These are phyloP conservation scores for Philantomba maxwellii DNA, from an alignment of 2,113 vertebrate genomes.

Conservation along the genomic window DNA sequence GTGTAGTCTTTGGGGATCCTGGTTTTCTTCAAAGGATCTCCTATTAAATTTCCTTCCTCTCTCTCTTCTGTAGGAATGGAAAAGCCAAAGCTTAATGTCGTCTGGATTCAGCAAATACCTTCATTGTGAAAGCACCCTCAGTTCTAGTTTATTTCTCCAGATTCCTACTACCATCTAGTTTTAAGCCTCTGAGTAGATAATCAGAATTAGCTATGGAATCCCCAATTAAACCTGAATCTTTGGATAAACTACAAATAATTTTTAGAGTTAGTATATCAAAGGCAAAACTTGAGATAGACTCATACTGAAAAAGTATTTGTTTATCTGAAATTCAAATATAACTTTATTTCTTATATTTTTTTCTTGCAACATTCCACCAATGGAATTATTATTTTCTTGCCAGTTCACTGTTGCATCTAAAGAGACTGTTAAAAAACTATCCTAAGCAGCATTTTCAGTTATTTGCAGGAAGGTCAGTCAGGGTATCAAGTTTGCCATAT, in stretches of 20 bases:
- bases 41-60: neutral
- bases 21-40: neutral
- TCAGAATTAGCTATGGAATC: neutral
- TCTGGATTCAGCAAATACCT: slow-evolving; percentile 3
- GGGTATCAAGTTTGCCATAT: neutral
- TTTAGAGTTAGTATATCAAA: neutral
- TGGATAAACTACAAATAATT: neutral
- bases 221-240: neutral
- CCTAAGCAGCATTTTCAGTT: neutral
- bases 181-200: neutral
- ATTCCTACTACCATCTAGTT: neutral
- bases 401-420: neutral
- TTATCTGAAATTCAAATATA: slow-evolving; percentile 44
- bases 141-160: neutral
- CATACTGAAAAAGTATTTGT: neutral
- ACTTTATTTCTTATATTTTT: neutral
- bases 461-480: neutral
- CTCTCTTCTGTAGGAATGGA: neutral
- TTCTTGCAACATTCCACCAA: neutral
- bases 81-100: neutral
- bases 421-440: neutral
- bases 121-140: neutral
- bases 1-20: neutral
- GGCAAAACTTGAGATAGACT: neutral
- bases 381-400: neutral